These are phyloP conservation scores for Mesocricetus auratus DNA, from an alignment of 2,113 vertebrate genomes.

Conservation along the genomic window DNA sequence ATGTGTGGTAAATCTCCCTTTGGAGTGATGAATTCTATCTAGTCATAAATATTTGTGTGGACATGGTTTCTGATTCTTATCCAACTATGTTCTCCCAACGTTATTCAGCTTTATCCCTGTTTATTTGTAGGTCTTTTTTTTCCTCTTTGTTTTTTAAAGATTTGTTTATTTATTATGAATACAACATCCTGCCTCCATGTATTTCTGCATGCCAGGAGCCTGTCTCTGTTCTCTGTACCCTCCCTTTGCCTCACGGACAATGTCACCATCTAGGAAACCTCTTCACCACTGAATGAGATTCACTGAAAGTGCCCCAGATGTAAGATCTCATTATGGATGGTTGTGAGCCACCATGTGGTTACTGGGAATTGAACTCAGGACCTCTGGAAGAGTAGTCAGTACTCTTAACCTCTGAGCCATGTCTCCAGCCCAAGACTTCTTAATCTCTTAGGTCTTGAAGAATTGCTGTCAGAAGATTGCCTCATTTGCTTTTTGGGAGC, in stretches of 20 bases:
- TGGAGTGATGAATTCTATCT: neutral
- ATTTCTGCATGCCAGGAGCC: too few species aligned
- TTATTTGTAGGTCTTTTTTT: neutral
- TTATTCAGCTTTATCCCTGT: neutral
- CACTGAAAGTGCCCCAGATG: neutral
- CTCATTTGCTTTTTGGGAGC: neutral
- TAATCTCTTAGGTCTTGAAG: slow-evolving; percentile 19
- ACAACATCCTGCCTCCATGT: too few species aligned
- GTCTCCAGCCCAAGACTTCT: too few species aligned
- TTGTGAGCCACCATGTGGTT: too few species aligned
- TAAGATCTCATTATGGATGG: too few species aligned
- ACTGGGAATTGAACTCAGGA: too few species aligned
- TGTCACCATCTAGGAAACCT: neutral
- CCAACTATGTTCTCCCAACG: neutral
- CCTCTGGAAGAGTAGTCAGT: too few species aligned
- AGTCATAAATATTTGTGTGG: neutral
- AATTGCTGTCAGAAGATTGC: slow-evolving; percentile 56
- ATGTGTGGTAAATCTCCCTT: neutral
- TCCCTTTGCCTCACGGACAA: neutral
- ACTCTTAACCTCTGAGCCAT: too few species aligned
- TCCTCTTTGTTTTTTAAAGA: too few species aligned
- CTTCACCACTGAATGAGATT: neutral
- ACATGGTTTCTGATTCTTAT: neutral
- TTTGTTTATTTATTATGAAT: too few species aligned
- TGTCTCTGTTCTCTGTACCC: neutral